A percentile compares a stretch with the other conserved stretches of the same genome.
phyloP scores from a whole-genome alignment of 2,888 invertebrate genomes.

The Stictocephala bisonia region DNA sequence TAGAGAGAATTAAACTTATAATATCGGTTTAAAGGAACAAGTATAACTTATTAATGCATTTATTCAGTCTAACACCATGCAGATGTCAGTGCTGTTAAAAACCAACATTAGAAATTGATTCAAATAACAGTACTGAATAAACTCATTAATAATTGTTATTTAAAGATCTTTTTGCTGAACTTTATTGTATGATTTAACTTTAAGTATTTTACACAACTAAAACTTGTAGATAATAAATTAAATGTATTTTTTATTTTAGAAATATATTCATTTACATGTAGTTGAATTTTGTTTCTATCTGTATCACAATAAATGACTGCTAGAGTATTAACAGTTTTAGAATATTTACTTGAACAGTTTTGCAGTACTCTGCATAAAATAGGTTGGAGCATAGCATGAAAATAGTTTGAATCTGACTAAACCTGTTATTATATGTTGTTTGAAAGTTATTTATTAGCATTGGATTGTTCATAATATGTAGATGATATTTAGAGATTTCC shows the following conservation, averaged over 20 bases:
- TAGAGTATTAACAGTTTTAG: conserved; percentile 17
- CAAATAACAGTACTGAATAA: conserved; percentile 6
- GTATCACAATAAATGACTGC: conserved; percentile 10
- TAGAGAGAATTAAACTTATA: no score
- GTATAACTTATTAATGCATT: conserved; percentile 13
- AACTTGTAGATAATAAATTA: no score
- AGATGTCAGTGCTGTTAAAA: neutral
- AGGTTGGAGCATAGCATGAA: no score
- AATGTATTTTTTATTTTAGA: no score
- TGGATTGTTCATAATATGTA: neutral
- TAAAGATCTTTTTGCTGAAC: conserved; percentile 18
- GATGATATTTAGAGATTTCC: neutral
- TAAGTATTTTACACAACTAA: conserved; percentile 36
- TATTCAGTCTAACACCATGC: conserved; percentile 3
- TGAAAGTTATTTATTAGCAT: neutral
- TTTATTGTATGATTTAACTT: conserved; percentile 20
- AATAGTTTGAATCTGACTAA: no score
- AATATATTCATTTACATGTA: neutral
- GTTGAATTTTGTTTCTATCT: neutral
- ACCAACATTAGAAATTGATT: neutral
- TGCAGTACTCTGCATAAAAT: neutral
- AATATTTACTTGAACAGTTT: neutral
- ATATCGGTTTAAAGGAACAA: conserved; percentile 12
- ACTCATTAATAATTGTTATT: conserved; percentile 3
- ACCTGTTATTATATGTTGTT: neutral